phyloP scores from a whole-genome alignment of 2,113 vertebrate species.

The Spermophilus dauricus region DNA sequence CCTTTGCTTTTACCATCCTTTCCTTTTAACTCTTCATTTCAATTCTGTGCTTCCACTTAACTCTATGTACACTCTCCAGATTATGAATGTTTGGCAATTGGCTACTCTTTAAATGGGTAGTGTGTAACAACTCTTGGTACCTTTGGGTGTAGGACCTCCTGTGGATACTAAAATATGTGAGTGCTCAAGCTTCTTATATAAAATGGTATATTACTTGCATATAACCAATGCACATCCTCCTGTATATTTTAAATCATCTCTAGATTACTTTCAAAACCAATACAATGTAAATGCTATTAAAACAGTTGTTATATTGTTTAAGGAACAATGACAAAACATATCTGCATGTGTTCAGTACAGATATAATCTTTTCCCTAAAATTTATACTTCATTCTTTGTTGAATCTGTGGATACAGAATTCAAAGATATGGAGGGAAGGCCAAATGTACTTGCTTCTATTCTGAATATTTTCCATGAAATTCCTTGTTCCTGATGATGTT shows the following conservation, averaged over 20 bases:
- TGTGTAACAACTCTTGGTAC: neutral
- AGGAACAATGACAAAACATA: neutral
- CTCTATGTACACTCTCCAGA: neutral
- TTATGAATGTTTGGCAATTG: neutral
- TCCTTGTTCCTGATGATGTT: neutral
- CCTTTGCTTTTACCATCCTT: neutral
- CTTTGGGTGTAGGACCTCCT: neutral
- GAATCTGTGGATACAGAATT: neutral
- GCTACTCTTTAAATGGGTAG: neutral
- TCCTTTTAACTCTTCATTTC: neutral
- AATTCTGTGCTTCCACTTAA: neutral
- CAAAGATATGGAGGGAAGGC: neutral
- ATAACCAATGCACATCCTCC: neutral
- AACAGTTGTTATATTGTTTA: neutral
- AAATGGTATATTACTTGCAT: neutral
- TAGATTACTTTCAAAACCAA: neutral
- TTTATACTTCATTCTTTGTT: neutral
- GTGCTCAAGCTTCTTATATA: neutral
- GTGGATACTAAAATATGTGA: neutral
- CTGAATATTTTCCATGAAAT: conserved; percentile 22
- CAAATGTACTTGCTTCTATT: neutral
- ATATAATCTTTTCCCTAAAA: neutral
- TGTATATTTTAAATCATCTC: neutral
- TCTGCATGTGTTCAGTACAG: neutral
- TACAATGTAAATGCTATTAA: neutral